Conservation (phyloP, 2,888 invertebrate species). For the Rhyacophila evoluta region DNA sequence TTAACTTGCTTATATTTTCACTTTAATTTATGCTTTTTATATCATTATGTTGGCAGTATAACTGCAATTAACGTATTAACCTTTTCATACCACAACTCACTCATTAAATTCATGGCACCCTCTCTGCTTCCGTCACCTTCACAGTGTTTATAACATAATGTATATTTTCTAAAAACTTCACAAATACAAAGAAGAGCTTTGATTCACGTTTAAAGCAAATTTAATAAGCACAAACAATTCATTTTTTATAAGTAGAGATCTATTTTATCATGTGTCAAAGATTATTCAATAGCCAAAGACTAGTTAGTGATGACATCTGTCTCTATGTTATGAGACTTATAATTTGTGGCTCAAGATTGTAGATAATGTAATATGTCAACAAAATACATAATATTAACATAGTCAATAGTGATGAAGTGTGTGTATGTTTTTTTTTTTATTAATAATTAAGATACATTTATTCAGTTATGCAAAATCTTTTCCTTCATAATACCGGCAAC, state of each 20-base stretch:
- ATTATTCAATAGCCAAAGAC: neutral
- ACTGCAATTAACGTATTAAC: too few species aligned
- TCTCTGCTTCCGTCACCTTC: constrained; percentile 1
- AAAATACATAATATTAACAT: too few species aligned
- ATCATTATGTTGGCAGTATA: neutral
- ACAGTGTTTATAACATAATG: neutral
- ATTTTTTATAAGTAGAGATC: neutral
- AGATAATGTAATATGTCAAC: neutral
- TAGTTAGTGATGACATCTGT: neutral
- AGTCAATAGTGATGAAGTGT: neutral
- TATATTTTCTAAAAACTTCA: constrained; percentile 18
- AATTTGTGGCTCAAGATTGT: neutral
- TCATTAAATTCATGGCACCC: constrained; percentile 8
- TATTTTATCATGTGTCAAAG: neutral
- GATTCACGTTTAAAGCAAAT: neutral
- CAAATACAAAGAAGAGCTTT: constrained; percentile 1
- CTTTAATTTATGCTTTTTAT: neutral
- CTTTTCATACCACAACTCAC: neutral
- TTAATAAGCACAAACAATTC: neutral
- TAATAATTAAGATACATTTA: neutral
- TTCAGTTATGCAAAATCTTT: neutral
- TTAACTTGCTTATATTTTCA: neutral
- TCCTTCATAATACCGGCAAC: too few species aligned
- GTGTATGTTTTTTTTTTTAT: neutral
- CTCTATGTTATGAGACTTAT: neutral